Conservation (phyloP, 2,888 invertebrate species). For the Xestia xanthographa region DNA sequence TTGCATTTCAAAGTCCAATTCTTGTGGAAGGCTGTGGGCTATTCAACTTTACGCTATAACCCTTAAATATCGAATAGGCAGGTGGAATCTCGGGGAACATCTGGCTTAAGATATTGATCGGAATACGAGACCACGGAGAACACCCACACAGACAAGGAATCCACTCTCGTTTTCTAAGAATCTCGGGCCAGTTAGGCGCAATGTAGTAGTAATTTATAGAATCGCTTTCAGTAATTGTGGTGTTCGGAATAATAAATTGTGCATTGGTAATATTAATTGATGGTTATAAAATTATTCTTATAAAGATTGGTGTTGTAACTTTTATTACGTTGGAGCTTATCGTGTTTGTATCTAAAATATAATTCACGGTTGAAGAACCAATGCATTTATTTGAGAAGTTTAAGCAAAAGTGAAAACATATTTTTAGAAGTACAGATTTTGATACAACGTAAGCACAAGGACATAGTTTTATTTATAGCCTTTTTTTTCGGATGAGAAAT, state of each 20-base stretch:
- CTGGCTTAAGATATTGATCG: conserved; percentile 42
- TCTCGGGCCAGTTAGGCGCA: conserved; percentile 55
- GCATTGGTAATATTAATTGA: conserved; percentile 58
- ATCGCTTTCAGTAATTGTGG: conserved; percentile 61
- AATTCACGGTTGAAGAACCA: conserved; percentile 3
- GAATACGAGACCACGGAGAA: conserved; percentile 61
- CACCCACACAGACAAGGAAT: conserved; percentile 66
- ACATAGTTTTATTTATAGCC: neutral
- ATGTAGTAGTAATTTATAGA: conserved; percentile 62
- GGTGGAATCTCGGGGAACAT: neutral
- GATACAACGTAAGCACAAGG: neutral
- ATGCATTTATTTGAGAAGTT: neutral
- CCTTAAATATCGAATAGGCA: neutral
- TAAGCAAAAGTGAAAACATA: neutral
- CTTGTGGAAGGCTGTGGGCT: neutral
- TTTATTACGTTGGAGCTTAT: conserved; percentile 14
- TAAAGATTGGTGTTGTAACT: conserved; percentile 35
- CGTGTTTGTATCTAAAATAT: neutral
- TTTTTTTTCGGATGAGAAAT: too few species aligned
- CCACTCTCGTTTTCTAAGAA: conserved; percentile 69
- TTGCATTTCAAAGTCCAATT: neutral
- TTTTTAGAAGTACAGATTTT: neutral
- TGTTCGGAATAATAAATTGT: conserved; percentile 58
- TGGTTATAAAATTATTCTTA: conserved; percentile 40
- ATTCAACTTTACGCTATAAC: neutral